Percentiles rank a stretch among this genome's conserved stretches.
phyloP scores from a whole-genome alignment of 2,797 vertebrate species.

The Lerista edwardsae region DNA sequence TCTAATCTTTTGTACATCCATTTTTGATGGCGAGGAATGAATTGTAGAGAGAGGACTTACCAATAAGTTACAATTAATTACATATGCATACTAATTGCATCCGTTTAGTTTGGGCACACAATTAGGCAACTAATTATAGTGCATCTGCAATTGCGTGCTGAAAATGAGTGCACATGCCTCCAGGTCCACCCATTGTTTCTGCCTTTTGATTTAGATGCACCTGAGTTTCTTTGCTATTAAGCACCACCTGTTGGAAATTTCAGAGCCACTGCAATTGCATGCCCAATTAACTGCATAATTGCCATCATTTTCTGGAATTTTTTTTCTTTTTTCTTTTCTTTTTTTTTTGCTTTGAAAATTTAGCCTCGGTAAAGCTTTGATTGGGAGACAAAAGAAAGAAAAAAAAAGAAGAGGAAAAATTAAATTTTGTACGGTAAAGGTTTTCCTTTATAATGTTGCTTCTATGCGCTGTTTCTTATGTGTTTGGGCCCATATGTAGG shows the following conservation, averaged over 20 bases:
- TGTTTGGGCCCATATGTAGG: accelerated
- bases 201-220: constrained; percentile 30
- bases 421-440: background rate
- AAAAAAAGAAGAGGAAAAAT: background rate
- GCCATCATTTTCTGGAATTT: constrained; percentile 61
- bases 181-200: constrained; percentile 30
- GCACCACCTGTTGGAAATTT: constrained; percentile 63
- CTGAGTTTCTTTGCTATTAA: constrained; percentile 45
- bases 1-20: constrained; percentile 47
- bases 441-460: accelerated
- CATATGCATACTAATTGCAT: constrained; percentile 31
- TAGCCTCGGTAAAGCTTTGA: constrained; percentile 46
- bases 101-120: constrained; percentile 58
- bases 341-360: constrained; percentile 49
- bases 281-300: constrained; percentile 72
- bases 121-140: constrained; percentile 69
- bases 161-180: constrained; percentile 43
- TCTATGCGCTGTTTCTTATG: constrained; percentile 20
- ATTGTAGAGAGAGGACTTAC: constrained; percentile 42
- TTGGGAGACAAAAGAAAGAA: constrained; percentile 40
- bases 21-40: constrained; percentile 55
- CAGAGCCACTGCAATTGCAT: constrained; percentile 61
- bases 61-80: constrained; percentile 73
- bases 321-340: too few relatives aligned
- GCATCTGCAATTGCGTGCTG: constrained; percentile 57